These are phyloP conservation scores for Euzetes globulus DNA, from an alignment of 2,888 invertebrate genomes.

Conservation along the genomic window DNA sequence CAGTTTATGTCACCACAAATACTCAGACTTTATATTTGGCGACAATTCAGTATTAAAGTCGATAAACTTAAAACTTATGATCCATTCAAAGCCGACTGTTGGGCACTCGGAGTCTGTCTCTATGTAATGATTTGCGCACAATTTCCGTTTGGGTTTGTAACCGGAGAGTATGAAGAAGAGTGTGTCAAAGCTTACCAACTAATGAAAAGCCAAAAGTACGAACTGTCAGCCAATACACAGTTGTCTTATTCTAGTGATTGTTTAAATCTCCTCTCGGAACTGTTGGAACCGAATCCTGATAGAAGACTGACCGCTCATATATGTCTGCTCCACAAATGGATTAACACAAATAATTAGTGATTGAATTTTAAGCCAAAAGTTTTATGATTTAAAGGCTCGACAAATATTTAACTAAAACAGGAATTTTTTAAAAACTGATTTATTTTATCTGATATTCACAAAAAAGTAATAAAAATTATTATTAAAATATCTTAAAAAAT, in stretches of 20 bases:
- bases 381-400: no score
- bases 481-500: no score
- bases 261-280: background rate
- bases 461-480: no score
- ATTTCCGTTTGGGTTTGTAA: background rate
- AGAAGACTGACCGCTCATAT: background rate
- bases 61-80: background rate
- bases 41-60: background rate
- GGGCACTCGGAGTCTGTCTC: conserved; percentile 5
- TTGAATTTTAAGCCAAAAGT: no score
- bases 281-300: background rate
- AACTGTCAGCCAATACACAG: background rate
- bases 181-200: background rate
- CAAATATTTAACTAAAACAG: no score
- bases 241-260: background rate
- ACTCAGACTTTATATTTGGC: background rate
- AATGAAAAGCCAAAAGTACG: background rate
- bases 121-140: background rate
- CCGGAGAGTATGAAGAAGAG: background rate
- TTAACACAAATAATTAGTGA: no score
- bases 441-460: no score
- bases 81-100: background rate
- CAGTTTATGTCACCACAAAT: conserved; percentile 6
- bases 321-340: background rate
- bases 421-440: no score